Percentiles rank a stretch among this genome's conserved stretches.
phyloP scores from a whole-genome alignment of 2,113 vertebrate genomes.

The Cynopterus brachyotis region DNA sequence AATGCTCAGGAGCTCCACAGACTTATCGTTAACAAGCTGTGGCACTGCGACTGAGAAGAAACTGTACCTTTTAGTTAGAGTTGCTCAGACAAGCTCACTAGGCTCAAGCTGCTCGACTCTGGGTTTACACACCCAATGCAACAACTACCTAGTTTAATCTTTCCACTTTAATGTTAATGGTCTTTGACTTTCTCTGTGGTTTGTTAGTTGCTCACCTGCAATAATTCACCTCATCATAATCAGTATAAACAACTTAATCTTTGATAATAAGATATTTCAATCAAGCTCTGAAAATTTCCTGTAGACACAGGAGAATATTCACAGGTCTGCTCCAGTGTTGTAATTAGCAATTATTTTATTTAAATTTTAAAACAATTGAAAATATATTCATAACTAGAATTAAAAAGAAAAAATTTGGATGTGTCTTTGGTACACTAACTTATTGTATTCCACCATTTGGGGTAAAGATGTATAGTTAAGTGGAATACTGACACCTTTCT shows the following conservation, averaged over 20 bases:
- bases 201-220: not conserved
- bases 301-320: not conserved
- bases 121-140: not conserved
- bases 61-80: not conserved
- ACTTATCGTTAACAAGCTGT: not conserved
- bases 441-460: not conserved
- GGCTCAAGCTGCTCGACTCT: not conserved
- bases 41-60: accelerated
- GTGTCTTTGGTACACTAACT: not conserved
- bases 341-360: not conserved
- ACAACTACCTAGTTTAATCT: not conserved
- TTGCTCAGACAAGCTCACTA: not conserved
- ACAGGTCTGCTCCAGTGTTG: not conserved
- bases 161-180: not conserved
- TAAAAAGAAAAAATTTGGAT: not conserved
- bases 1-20: not conserved
- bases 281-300: not conserved
- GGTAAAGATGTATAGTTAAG: not conserved
- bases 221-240: not conserved
- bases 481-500: not conserved
- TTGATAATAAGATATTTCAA: not conserved
- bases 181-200: not conserved
- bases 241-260: not conserved
- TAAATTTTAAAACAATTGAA: not conserved
- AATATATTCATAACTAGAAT: not conserved